phyloP scores from a whole-genome alignment of 2,888 invertebrate species.

The Neoscelio sp. region DNA sequence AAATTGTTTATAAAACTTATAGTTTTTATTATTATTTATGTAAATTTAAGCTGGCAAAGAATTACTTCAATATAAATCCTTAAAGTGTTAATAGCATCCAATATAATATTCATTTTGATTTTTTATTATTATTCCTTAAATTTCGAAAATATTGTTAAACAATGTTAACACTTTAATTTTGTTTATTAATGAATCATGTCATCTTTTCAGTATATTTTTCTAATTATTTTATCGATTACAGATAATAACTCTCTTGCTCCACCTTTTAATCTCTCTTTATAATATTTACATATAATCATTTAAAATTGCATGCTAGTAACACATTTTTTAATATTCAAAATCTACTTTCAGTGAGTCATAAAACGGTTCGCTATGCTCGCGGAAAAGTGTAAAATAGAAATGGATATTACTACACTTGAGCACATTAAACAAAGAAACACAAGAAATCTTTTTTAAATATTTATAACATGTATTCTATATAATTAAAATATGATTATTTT shows the following conservation, averaged over 20 bases:
- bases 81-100: too few species aligned
- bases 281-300: constrained; percentile 51
- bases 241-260: constrained; percentile 16
- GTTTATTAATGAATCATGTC: constrained; percentile 16
- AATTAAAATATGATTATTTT: too few species aligned
- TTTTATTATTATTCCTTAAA: not conserved
- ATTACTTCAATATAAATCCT: too few species aligned
- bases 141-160: constrained; percentile 1
- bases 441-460: not conserved
- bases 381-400: constrained; percentile 16
- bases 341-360: constrained; percentile 1
- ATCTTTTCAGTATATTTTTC: constrained; percentile 20
- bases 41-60: too few species aligned
- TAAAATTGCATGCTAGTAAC: constrained; percentile 28
- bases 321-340: constrained; percentile 16
- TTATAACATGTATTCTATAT: not conserved
- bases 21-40: too few species aligned
- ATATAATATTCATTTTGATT: too few species aligned
- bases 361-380: constrained; percentile 13
- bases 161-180: constrained; percentile 19
- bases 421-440: not conserved
- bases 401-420: constrained; percentile 2
- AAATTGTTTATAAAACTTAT: too few species aligned
- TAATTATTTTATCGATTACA: constrained; percentile 22
- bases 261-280: constrained; percentile 25